Evolutionary conservation across 2,888 invertebrate species (phyloP), one percentile per base, ranked within the genome.

Genomic region (Strigamia transsilvanica): DNA sequence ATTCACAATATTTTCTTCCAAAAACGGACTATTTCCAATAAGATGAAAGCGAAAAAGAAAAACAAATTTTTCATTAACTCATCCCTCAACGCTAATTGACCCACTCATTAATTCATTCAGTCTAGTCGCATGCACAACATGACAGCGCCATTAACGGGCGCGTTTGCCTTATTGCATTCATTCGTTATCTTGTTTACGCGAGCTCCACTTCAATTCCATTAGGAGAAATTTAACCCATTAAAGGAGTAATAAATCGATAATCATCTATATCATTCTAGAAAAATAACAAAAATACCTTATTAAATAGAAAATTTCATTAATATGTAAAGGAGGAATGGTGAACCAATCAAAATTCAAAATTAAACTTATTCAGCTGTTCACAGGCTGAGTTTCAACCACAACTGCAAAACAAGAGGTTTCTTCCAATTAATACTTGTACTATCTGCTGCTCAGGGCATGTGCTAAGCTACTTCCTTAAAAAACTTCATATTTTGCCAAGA

Each of bases 21-120:
- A 27, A 27, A 1, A 27, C 1, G 7, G 34, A 38, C 15, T 46
- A 4, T 46, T 13, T 46, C 15, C 46, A 46, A 46, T 5, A 15
- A 15, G 0, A 46, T 12, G 13, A 46, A 46, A n/a, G 27, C 1
- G 5, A n/a, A 46, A 13, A 46, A 51, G 15, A 10, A 51, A 51
- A 51, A 61, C 5, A 2, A 3, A 23, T 61, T 23, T 18, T 56
- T 56, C 13, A 56, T 3, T 21, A 3, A 12, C 23, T 18, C 61
- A 61, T 61, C 61, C 61, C n/a, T 61, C 61, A 23, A 7, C 61
- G 3, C 21, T 61, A 61, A 61, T 61, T 61, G n/a, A 21, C 61
- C 61, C 61, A 12, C 61, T 51, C 61, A 61, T 61, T 61, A 61
- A 61, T 61, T 61, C 61, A 61, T 61, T 61, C 61, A 61, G 21